Conservation (phyloP, 2,113 vertebrate species). For the Podarcis cretensis region DNA sequence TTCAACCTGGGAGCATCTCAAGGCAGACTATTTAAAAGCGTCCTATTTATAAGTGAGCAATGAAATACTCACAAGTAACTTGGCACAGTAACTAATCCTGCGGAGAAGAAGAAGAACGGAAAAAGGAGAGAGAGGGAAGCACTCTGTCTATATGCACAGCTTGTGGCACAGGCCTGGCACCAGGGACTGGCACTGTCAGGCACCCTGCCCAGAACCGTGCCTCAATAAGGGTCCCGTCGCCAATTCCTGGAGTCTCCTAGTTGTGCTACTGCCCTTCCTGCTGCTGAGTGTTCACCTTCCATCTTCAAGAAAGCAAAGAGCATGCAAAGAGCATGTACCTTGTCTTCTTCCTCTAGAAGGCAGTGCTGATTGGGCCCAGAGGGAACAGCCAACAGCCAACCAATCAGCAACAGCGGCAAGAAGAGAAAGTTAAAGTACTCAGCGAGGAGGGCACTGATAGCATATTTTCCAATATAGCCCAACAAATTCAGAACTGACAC, state of each 20-base stretch:
- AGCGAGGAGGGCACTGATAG: background rate
- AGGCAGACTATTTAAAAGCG: conserved; percentile 12
- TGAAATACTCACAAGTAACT: conserved; percentile 37
- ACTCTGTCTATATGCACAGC: background rate
- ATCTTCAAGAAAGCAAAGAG: background rate
- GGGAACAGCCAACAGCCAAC: background rate
- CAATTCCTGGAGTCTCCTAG: background rate
- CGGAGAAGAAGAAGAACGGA: background rate
- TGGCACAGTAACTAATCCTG: conserved; percentile 36
- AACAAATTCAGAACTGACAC: no score
- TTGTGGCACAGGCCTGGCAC: background rate
- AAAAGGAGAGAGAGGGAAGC: conserved; percentile 9
- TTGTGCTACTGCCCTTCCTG: background rate
- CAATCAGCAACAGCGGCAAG: background rate
- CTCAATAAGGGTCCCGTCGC: no score
- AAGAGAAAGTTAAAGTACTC: no score
- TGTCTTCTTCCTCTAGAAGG: background rate
- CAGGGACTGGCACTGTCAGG: background rate
- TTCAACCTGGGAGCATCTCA: background rate
- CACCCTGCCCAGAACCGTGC: background rate
- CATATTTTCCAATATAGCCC: no score
- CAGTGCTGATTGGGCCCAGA: background rate
- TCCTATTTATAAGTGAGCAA: conserved; percentile 34
- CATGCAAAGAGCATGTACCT: background rate
- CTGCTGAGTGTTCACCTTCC: no score